Evolutionary conservation across 2,113 vertebrate species (phyloP).

Genomic region (Pogona vitticeps): DNA sequence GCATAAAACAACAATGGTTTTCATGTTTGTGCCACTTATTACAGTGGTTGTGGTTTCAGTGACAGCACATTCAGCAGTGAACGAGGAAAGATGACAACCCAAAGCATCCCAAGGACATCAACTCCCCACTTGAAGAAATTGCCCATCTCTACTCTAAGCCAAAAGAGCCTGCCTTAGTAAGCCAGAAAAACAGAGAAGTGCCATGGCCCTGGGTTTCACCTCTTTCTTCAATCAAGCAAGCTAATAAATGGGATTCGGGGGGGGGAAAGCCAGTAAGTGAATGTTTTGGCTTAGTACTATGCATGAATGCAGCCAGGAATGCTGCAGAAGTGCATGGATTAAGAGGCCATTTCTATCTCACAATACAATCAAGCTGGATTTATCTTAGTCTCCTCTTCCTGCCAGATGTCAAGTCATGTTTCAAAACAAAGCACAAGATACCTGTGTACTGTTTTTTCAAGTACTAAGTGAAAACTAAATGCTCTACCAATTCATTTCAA

Average conservation of each 20-base stretch:
- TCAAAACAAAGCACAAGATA: not conserved
- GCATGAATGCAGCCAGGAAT: not conserved
- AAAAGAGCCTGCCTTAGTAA: not conserved
- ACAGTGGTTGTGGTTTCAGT: no score
- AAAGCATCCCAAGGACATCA: no score
- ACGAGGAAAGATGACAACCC: no score
- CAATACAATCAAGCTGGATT: not conserved
- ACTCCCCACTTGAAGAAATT: no score
- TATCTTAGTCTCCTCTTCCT: not conserved
- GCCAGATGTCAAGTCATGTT: not conserved
- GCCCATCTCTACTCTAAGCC: not conserved
- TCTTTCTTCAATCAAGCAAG: not conserved
- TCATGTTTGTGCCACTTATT: no score
- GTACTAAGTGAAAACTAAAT: not conserved
- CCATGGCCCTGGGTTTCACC: not conserved
- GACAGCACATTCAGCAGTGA: no score
- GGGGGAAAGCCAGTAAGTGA: no score
- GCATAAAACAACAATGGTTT: no score
- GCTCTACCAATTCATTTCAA: not conserved
- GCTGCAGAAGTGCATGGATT: not conserved
- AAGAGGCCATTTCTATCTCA: not conserved
- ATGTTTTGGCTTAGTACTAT: not conserved
- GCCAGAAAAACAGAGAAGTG: not conserved
- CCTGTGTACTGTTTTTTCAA: no score
- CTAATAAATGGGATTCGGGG: not conserved